phyloP scores from a whole-genome alignment of 2,113 vertebrate species.

The Zonotrichia leucophrys region DNA sequence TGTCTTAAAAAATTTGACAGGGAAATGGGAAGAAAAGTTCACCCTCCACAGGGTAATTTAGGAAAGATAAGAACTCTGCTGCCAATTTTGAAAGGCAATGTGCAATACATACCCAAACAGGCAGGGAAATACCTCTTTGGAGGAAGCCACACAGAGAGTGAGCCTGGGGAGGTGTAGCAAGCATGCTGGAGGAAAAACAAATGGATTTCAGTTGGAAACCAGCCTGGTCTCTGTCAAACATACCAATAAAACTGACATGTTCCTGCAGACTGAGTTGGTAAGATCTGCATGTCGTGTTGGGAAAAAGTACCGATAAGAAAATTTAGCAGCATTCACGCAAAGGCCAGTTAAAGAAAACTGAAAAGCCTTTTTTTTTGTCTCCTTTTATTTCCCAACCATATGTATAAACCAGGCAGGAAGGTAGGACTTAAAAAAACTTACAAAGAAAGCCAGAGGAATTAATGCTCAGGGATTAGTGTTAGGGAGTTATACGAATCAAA shows the following conservation, averaged over 20 bases:
- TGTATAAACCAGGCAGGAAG: neutral
- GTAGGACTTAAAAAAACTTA: neutral
- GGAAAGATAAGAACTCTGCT: neutral
- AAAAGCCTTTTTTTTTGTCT: neutral
- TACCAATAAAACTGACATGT: conserved; percentile 55
- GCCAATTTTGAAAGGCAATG: neutral
- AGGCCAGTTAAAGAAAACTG: neutral
- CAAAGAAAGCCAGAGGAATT: neutral
- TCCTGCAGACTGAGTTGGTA: conserved; percentile 4
- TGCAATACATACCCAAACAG: neutral
- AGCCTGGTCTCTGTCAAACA: conserved; percentile 49
- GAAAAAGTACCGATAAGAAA: neutral
- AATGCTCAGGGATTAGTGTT: neutral
- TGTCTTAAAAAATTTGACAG: neutral
- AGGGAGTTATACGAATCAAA: neutral
- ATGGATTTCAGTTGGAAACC: conserved; percentile 39
- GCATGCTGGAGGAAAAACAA: neutral
- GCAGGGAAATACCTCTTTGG: conserved; percentile 23
- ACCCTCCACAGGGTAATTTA: neutral
- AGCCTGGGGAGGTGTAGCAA: neutral
- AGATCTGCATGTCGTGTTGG: neutral
- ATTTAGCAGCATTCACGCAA: neutral
- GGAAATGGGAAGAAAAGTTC: neutral
- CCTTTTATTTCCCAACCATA: neutral
- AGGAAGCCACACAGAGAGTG: neutral